A percentile compares a stretch with the other conserved stretches of the same genome.
phyloP scores from a whole-genome alignment of 1,140 invertebrate species.

The Lerema accius region DNA sequence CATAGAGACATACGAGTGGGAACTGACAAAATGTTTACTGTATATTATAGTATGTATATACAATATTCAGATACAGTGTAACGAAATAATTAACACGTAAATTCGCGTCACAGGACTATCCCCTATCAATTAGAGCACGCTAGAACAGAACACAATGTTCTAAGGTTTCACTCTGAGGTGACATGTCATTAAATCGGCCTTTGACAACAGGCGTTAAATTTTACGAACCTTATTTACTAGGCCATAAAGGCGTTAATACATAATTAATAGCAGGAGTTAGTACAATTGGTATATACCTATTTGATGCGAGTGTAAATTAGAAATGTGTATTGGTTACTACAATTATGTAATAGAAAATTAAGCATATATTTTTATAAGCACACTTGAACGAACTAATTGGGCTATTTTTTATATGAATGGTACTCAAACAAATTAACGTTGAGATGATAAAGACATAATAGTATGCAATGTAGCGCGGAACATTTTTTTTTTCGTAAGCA shows the following conservation, averaged over 20 bases:
- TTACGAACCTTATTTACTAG: not conserved
- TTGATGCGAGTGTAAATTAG: constrained; percentile 21
- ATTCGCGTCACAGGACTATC: constrained; percentile 11
- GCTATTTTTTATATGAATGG: no score
- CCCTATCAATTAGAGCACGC: constrained; percentile 6
- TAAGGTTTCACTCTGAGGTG: constrained; percentile 17
- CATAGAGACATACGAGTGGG: no score
- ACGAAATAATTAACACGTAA: constrained; percentile 23
- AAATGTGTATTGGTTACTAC: no score
- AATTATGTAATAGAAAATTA: no score
- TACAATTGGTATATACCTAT: not conserved
- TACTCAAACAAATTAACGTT: no score
- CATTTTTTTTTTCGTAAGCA: no score
- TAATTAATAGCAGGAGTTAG: not conserved
- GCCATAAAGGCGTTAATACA: not conserved
- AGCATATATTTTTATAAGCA: no score
- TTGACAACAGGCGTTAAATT: not conserved
- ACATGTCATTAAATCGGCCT: constrained; percentile 19
- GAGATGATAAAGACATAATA: no score
- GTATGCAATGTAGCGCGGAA: no score
- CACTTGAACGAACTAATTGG: no score
- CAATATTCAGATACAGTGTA: constrained; percentile 2
- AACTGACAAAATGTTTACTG: no score
- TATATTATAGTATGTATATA: no score
- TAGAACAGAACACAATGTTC: constrained; percentile 15